Evolutionary conservation across 2,888 invertebrate genomes (phyloP).

Genomic region (Helobdella robusta): DNA sequence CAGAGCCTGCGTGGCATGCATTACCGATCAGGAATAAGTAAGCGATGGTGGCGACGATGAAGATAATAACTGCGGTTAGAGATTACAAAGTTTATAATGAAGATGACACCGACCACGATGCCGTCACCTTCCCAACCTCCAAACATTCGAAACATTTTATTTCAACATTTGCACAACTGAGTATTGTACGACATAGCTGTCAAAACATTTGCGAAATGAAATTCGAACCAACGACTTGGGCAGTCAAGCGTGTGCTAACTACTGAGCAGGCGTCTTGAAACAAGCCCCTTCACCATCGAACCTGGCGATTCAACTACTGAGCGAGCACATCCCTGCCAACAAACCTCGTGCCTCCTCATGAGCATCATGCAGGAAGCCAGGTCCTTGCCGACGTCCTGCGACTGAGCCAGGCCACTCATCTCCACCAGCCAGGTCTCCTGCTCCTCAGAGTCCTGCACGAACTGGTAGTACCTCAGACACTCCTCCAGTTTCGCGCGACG

Average conservation of each 20-base stretch:
- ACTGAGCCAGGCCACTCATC: slow-evolving; percentile 81
- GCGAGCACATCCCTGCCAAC: background rate
- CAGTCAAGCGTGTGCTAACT: no score
- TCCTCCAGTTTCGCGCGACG: slow-evolving; percentile 73
- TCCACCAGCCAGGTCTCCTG: slow-evolving; percentile 94
- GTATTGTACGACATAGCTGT: no score
- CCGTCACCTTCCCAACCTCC: no score
- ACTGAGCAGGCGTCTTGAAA: no score
- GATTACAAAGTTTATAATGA: no score
- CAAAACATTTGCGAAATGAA: no score
- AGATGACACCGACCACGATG: no score
- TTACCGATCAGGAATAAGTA: background rate
- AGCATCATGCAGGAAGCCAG: slow-evolving; percentile 76
- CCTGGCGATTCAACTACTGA: no score
- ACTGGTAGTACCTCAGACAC: slow-evolving; percentile 83
- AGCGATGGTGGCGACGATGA: background rate
- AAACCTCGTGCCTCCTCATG: slow-evolving; percentile 81
- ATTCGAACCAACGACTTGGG: no score
- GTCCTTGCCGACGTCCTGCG: slow-evolving; percentile 87
- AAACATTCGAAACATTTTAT: no score
- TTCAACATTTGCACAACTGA: no score
- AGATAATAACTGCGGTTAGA: background rate
- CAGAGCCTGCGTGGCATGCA: slow-evolving; percentile 45
- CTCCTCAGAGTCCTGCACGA: slow-evolving; percentile 90
- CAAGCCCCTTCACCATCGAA: no score